Evolutionary conservation across 1,140 invertebrate species (phyloP).

Genomic region (Microplitis demolitor): DNA sequence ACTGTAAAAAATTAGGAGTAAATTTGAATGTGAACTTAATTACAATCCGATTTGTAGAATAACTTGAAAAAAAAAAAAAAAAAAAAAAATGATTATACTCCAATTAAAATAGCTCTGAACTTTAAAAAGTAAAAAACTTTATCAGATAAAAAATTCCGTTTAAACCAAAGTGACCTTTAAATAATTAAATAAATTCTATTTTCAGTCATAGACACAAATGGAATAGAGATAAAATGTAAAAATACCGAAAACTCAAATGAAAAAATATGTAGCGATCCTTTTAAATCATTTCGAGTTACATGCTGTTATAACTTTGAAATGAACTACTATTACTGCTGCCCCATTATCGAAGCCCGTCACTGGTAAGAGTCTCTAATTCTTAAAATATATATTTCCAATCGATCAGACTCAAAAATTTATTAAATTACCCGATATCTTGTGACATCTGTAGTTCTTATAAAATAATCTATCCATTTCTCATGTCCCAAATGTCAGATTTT

Average conservation of each 20-base stretch:
- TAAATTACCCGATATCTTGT: too few relatives aligned
- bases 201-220: neutral
- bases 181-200: neutral
- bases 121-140: neutral
- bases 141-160: too few relatives aligned
- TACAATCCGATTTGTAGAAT: too few relatives aligned
- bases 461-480: too few relatives aligned
- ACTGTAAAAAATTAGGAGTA: too few relatives aligned
- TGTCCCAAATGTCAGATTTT: too few relatives aligned
- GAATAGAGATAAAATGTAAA: neutral
- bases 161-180: neutral
- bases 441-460: too few relatives aligned
- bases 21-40: too few relatives aligned
- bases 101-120: too few relatives aligned
- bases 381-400: neutral
- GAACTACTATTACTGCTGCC: slow-evolving; percentile 23
- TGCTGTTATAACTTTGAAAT: slow-evolving; percentile 21
- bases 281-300: neutral
- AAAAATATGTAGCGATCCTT: neutral
- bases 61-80: too few relatives aligned
- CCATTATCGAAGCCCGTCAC: neutral
- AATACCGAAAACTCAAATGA: neutral
- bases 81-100: too few relatives aligned
- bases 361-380: slow-evolving; percentile 2
- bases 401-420: neutral